Conservation (phyloP, 2,113 vertebrate genomes). For the Periophthalmus modestus region DNA sequence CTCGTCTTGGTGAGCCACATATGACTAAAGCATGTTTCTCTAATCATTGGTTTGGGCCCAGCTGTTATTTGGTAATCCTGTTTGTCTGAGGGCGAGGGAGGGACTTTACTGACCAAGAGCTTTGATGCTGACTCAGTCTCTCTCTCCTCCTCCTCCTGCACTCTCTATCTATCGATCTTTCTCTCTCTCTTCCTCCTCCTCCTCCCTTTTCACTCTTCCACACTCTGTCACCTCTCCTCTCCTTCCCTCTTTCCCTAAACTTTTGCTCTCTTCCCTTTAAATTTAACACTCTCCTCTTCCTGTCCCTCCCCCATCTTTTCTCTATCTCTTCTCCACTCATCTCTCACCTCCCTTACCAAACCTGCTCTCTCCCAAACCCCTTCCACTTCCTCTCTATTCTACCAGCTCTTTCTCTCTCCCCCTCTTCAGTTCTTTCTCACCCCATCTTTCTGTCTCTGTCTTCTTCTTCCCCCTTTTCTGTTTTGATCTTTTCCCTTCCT, state of each 20-base stretch:
- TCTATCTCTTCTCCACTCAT: background rate
- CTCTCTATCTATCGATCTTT: background rate
- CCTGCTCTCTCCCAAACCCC: background rate
- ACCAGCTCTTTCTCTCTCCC: background rate
- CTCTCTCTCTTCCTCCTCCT: too few species aligned
- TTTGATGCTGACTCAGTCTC: background rate
- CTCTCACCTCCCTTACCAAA: background rate
- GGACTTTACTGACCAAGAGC: background rate
- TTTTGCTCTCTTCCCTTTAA: background rate
- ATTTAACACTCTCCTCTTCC: background rate
- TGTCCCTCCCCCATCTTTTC: background rate
- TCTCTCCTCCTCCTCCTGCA: background rate
- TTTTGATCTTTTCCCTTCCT: background rate
- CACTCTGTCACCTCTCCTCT: too few species aligned
- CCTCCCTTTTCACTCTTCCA: too few species aligned
- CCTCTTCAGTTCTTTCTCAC: background rate
- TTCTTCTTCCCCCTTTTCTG: background rate
- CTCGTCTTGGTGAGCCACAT: background rate
- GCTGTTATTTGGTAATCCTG: slow-evolving; percentile 2
- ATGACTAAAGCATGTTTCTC: background rate
- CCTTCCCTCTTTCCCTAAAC: background rate
- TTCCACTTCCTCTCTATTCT: background rate
- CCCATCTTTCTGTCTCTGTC: background rate
- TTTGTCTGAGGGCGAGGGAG: background rate
- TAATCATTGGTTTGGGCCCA: slow-evolving; percentile 23